Conservation (phyloP, 1,140 invertebrate genomes). For the Aphidius ervi region DNA sequence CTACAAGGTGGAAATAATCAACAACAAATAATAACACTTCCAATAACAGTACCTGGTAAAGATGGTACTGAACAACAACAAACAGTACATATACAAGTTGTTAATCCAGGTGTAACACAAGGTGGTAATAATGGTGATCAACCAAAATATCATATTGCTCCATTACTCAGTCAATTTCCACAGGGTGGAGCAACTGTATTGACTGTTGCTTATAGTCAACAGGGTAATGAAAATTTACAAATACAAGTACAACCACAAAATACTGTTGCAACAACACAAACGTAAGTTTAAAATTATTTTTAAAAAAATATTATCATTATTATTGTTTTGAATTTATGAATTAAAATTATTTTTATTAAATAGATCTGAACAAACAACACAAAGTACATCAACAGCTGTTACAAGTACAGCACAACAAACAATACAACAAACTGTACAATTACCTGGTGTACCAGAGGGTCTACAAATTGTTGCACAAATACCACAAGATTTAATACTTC, state of each 20-base stretch:
- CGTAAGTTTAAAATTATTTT: constrained; percentile 38
- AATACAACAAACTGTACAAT: constrained; percentile 48
- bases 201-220: constrained; percentile 66
- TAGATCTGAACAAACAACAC: constrained; percentile 51
- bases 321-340: too few species aligned
- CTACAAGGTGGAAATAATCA: constrained; percentile 49
- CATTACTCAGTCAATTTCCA: constrained; percentile 56
- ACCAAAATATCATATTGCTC: constrained; percentile 66
- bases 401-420: constrained; percentile 48
- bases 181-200: constrained; percentile 63
- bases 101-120: constrained; percentile 57
- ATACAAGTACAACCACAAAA: constrained; percentile 53
- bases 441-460: constrained; percentile 55
- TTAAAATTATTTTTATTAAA: too few species aligned
- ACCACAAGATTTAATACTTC: constrained; percentile 63
- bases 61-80: constrained; percentile 67
- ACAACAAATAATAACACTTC: constrained; percentile 67
- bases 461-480: constrained; percentile 64
- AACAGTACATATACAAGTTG: constrained; percentile 73
- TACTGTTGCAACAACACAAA: constrained; percentile 51
- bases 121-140: constrained; percentile 55
- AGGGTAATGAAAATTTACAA: constrained; percentile 56
- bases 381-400: constrained; percentile 47
- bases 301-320: too few species aligned
- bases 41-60: constrained; percentile 71